Base-by-base conservation (phyloP, 1,140 invertebrate genomes). In the Drosophila nebulosa region DNA sequence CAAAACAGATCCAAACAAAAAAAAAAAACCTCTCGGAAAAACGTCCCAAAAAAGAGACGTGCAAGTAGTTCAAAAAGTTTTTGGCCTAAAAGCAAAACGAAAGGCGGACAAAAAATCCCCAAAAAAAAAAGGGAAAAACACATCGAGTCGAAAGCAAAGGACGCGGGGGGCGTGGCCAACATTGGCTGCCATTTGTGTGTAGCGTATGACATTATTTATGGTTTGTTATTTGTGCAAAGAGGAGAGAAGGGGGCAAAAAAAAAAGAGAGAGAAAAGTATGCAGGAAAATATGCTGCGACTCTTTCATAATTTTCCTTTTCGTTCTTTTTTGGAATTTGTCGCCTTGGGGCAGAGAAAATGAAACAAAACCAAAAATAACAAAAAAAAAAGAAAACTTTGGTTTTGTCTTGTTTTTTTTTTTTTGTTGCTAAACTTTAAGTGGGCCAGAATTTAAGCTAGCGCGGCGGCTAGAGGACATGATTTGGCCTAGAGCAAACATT, bases 141-240 rank as follows among this genome's bases (percentile, higher is more conserved):
- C 62, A 65, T 63, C 21, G 51, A 39, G 21, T 24, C 4, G 18
- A 21, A 14, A 58, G 16, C 12, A 56, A 30, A 51, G 39, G 26
- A 32, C 71, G 64, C 39, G 64, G 64, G 72, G 51, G 80, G 83
- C 78, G 81, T 68, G 78, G 74, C 71, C 63, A 88, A 78, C 83
- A 89, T 88, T 88, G 83, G 74, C 83, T 86, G 83, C 83, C 83
- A 89, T 88, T 86, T 78, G 69, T 77, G 73, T 62, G 55, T 72
- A 81, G 83, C 78, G 83, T 89, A 83, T 88, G 83, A 88, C 83
- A 88, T 88, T 88, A 88, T 88, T 88, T 88, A 88, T 88, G 83
- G 83, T 88, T 88, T 88, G 83, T 88, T 88, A 83, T 88, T 88
- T 88, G 71, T 74, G 75, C 65, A 83, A 46, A 46, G 39, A 18